These are phyloP conservation scores for Petrocephalus schoutedeni DNA, from an alignment of 2,797 vertebrate genomes.

Conservation along the genomic window DNA sequence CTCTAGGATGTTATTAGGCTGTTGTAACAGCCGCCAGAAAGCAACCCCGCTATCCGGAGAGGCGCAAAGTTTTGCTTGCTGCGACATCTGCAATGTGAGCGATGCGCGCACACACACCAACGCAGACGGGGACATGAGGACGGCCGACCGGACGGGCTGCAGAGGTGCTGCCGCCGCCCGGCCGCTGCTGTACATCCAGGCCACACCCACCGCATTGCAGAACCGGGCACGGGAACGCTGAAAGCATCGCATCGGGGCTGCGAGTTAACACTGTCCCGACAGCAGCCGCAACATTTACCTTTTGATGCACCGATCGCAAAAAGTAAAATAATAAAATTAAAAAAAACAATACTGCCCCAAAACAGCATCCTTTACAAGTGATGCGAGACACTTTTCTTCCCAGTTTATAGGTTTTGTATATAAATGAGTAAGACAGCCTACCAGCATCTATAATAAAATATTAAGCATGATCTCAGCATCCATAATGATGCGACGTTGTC, in stretches of 20 bases:
- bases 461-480: neutral
- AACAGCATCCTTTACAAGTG: neutral
- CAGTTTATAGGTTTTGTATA: neutral
- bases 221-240: constrained; percentile 49
- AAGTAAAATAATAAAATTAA: neutral
- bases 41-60: neutral
- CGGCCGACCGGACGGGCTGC: neutral
- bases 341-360: neutral
- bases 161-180: constrained; percentile 10
- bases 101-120: neutral
- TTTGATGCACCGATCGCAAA: neutral
- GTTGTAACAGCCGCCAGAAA: neutral
- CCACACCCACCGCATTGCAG: constrained; percentile 95
- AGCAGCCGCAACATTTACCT: neutral
- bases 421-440: neutral
- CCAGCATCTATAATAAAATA: neutral
- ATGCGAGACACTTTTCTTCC: neutral
- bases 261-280: constrained; percentile 13
- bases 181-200: constrained; percentile 40
- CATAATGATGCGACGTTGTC: neutral
- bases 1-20: neutral
- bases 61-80: neutral
- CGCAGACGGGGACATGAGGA: neutral
- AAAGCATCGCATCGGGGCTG: neutral
- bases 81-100: constrained; percentile 8